Conservation (phyloP, 1,140 invertebrate genomes). For the Euwallacea similis region DNA sequence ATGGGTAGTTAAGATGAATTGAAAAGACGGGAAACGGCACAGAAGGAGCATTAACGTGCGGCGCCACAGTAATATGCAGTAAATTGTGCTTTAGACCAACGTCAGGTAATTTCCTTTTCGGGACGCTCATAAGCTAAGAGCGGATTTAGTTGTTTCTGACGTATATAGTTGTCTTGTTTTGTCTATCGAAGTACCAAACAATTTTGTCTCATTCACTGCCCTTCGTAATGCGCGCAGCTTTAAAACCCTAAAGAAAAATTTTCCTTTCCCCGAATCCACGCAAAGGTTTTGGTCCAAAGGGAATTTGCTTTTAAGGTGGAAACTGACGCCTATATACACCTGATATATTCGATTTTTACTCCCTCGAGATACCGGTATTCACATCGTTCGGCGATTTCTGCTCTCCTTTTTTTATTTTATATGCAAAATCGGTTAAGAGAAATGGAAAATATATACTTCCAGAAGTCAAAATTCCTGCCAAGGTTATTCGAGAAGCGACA, state of each 20-base stretch:
- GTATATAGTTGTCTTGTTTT: slow-evolving; percentile 1
- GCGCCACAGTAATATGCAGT: slow-evolving; percentile 33
- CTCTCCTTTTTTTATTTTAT: background rate
- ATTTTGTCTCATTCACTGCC: background rate
- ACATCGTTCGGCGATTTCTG: background rate
- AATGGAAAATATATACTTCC: too few relatives aligned
- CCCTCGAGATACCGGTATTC: background rate
- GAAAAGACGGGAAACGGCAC: slow-evolving; percentile 35
- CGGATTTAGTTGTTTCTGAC: slow-evolving; percentile 13
- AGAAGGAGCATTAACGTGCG: slow-evolving; percentile 35
- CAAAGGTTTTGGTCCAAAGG: slow-evolving; percentile 2
- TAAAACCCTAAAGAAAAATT: too few relatives aligned
- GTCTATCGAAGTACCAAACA: background rate
- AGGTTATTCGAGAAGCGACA: too few relatives aligned
- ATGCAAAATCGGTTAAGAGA: background rate
- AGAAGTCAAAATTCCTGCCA: too few relatives aligned
- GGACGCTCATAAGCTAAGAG: slow-evolving; percentile 33
- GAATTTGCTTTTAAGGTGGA: slow-evolving; percentile 11
- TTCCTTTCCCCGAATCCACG: background rate
- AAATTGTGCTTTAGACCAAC: slow-evolving; percentile 32
- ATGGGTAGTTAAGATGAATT: slow-evolving; percentile 38
- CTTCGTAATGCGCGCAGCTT: too few relatives aligned
- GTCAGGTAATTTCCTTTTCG: slow-evolving; percentile 37
- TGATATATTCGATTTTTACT: slow-evolving; percentile 10
- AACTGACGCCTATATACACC: slow-evolving; percentile 8